Evolutionary conservation across 2,888 invertebrate genomes (phyloP).

Genomic region (Oscheius sp.): DNA sequence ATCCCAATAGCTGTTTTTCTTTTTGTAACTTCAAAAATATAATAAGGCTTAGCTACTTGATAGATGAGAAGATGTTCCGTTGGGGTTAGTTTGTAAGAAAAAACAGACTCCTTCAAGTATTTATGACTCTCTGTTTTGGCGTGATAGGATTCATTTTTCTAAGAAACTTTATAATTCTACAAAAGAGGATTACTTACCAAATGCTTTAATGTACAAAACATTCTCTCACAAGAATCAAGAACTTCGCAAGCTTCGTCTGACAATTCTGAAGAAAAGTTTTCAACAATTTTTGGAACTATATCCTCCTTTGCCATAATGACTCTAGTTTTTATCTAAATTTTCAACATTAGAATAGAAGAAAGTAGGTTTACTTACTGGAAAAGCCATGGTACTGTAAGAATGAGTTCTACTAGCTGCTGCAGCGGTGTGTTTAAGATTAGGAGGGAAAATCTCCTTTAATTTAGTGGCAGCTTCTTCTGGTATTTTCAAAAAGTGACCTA

Average conservation of each 20-base stretch:
- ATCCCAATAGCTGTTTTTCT: constrained; percentile 30
- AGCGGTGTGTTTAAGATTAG: constrained; percentile 23
- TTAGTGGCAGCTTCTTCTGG: background rate
- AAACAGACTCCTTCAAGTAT: constrained; percentile 41
- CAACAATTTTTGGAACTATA: constrained; percentile 35
- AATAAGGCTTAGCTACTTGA: constrained; percentile 46
- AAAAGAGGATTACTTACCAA: constrained; percentile 24
- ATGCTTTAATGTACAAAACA: constrained; percentile 33
- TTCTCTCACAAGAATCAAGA: constrained; percentile 40
- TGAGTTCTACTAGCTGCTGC: constrained; percentile 12
- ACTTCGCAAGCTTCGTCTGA: constrained; percentile 39
- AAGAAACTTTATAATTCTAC: background rate
- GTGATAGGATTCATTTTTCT: constrained; percentile 39
- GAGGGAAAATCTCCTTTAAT: constrained; percentile 21
- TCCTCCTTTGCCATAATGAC: constrained; percentile 36
- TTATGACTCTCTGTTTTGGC: constrained; percentile 38
- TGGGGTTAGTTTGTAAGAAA: constrained; percentile 37
- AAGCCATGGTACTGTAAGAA: constrained; percentile 23
- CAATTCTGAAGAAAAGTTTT: constrained; percentile 44
- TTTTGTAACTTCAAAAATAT: constrained; percentile 44
- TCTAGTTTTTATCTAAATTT: constrained; percentile 41
- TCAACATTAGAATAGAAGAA: background rate
- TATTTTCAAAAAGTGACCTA: constrained; percentile 15
- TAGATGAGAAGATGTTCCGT: constrained; percentile 39
- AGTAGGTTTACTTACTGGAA: constrained; percentile 26